Conservation (phyloP, 2,888 invertebrate species). For the Drosophila tanythrix region DNA sequence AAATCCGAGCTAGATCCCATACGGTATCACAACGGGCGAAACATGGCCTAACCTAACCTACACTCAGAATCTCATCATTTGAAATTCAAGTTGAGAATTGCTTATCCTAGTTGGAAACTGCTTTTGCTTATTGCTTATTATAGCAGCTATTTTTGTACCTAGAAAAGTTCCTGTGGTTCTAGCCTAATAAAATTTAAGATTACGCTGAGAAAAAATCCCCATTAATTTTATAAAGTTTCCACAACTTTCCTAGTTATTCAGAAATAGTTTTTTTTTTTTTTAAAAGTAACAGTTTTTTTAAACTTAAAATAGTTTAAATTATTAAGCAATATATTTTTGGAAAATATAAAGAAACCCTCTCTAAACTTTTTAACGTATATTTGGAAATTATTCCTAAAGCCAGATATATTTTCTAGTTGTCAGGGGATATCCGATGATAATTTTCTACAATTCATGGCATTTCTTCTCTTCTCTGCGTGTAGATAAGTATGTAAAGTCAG, state of each 20-base stretch:
- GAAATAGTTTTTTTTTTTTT: neutral
- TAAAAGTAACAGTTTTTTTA: neutral
- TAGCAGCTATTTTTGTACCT: neutral
- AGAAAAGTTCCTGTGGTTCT: neutral
- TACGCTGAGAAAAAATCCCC: neutral
- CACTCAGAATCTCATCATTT: neutral
- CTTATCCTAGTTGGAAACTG: neutral
- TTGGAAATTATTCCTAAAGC: neutral
- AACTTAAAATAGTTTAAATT: neutral
- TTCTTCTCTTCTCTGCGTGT: neutral
- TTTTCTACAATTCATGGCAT: neutral
- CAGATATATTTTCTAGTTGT: neutral
- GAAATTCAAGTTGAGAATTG: neutral
- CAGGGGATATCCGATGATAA: neutral
- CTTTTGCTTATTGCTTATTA: neutral
- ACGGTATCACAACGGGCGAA: too few species aligned
- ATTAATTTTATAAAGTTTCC: neutral
- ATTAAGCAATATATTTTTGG: neutral
- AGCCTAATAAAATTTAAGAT: neutral
- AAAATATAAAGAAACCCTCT: neutral
- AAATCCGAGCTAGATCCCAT: too few species aligned
- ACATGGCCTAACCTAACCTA: too few species aligned
- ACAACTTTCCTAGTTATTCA: too few species aligned
- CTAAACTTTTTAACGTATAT: neutral
- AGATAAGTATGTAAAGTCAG: too few species aligned